phyloP scores from a whole-genome alignment of 2,113 vertebrate species.

The Circaetus cinerascens region DNA sequence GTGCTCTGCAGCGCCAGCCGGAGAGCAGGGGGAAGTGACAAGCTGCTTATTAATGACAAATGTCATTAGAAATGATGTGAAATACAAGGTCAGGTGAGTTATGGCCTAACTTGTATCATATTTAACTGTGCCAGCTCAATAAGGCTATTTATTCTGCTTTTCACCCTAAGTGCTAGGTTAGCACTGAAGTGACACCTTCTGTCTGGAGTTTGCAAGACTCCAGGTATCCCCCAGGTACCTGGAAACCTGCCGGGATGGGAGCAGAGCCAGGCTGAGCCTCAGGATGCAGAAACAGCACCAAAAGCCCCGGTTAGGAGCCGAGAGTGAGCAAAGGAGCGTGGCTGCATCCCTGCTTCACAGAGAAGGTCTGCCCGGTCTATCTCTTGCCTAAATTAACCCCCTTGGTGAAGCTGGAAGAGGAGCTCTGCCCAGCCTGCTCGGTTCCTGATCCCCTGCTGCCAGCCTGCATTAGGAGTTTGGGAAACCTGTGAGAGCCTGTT shows the following conservation, averaged over 20 bases:
- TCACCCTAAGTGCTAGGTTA: not conserved
- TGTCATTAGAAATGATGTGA: not conserved
- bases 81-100: not conserved
- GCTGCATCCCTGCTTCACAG: not conserved
- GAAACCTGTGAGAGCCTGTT: not conserved
- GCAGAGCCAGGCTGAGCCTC: not conserved
- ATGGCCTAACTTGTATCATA: not conserved
- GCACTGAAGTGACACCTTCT: not conserved
- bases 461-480: not conserved
- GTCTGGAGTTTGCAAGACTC: not conserved
- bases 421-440: accelerated
- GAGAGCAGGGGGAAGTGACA: not conserved
- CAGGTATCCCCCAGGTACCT: not conserved
- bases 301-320: not conserved
- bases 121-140: not conserved
- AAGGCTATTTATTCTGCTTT: not conserved
- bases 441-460: not conserved
- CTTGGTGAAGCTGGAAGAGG: not conserved
- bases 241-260: not conserved
- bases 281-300: not conserved
- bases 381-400: not conserved
- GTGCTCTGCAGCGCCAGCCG: not conserved
- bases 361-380: not conserved
- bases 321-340: not conserved
- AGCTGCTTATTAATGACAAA: not conserved